Evolutionary conservation across 2,797 vertebrate species (phyloP).

Genomic region (Falco cherrug): DNA sequence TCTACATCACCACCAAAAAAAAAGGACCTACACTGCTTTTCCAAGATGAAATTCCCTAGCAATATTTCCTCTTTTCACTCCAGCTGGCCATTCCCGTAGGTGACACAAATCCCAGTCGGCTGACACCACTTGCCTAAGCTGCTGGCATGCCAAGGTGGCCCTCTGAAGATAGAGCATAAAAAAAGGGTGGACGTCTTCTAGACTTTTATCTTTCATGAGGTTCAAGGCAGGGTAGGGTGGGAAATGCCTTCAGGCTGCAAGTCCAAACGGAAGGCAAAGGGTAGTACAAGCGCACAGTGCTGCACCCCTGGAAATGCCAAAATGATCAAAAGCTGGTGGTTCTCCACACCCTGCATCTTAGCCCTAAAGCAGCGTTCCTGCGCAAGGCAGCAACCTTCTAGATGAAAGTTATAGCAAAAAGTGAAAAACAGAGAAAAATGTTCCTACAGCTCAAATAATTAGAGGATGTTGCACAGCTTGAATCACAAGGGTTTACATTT

Average conservation of each 20-base stretch:
- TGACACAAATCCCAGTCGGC: not conserved
- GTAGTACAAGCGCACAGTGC: not conserved
- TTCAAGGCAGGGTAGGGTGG: rapidly evolving
- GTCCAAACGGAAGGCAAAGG: not conserved
- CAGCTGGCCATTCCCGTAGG: not conserved
- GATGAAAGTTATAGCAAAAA: not conserved
- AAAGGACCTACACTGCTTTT: not conserved
- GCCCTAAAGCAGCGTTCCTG: not conserved
- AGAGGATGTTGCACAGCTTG: not conserved
- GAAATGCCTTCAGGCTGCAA: not conserved
- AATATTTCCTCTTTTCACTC: not conserved
- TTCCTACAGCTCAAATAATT: not conserved
- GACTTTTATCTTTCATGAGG: not conserved
- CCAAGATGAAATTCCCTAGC: not conserved
- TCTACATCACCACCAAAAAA: not conserved
- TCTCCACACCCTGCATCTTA: not conserved
- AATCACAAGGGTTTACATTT: not conserved
- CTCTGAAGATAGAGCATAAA: not conserved
- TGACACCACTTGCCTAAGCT: not conserved
- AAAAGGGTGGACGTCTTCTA: not conserved
- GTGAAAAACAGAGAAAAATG: not conserved
- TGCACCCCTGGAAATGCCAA: not conserved
- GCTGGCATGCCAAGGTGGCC: not conserved
- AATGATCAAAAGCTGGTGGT: not conserved
- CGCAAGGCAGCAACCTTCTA: not conserved